Evolutionary conservation across 2,888 invertebrate species (phyloP), one percentile per base, ranked within the genome.

Genomic region (Odontomyia ornata): DNA sequence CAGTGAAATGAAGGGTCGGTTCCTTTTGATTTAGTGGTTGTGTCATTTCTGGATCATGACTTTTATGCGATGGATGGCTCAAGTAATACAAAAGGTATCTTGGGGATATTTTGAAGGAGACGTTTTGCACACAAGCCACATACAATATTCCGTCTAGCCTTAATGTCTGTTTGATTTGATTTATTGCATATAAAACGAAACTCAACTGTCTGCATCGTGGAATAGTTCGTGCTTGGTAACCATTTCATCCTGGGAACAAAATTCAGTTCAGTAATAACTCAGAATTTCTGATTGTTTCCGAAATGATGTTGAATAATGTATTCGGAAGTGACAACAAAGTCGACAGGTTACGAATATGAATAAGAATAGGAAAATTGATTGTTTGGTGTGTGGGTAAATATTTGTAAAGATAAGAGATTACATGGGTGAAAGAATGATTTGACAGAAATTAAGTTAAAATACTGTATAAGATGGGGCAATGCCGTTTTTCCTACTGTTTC

Each of bases 41-140:
- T 76, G 78, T 78, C 78, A 76, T 78, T 65, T 78, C 75, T 46
- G 76, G 76, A 76, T 78, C 76, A 78, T 78, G 78, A 78, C 76
- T 78, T 69, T 52, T 73, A 56, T 57, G 28, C 60, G 60, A 30
- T 52, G 72, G 56, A 56, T 52, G 23, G 52, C 36, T 36, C 9
- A 9, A 36, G 36, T 5, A 5, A 36, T 36, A 36, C 36, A 36
- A 36, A 36, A 36, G 5, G 36, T 36, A 5, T 3, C 5, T 21
- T 18, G 57, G 30, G 60, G 27, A 25, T 27, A 30, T 18, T 56
- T 13, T 9, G 28, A 11, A 28, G 13, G 28, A 11, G 30, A 25
- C 15, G 4, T 64, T 23, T 64, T 27, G 28, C 3, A 9, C 67
- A 21, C 9, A 67, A 11, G 23, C 46, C 15, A 25, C 46, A 25